Percentiles rank a stretch among this genome's conserved stretches.
Evolutionary conservation across 2,113 vertebrate genomes (phyloP).

Genomic region (Azemiops feae): DNA sequence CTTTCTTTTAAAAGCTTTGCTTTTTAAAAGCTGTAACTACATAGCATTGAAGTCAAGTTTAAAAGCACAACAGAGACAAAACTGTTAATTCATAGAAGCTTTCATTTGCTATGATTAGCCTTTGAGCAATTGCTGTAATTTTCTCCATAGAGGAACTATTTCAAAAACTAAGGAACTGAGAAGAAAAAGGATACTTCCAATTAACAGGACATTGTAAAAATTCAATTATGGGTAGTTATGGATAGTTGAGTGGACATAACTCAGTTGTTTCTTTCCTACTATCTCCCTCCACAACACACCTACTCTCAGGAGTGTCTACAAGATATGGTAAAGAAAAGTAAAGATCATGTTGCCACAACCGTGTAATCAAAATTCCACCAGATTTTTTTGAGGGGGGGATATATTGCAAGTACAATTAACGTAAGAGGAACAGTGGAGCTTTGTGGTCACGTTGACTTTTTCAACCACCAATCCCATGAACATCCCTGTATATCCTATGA

Average conservation of each 20-base stretch:
- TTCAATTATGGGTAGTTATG: neutral
- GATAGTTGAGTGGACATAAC: neutral
- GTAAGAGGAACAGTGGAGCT: neutral
- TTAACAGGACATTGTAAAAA: neutral
- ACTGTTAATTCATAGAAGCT: slow-evolving; percentile 2
- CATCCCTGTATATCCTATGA: neutral
- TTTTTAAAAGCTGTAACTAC: neutral
- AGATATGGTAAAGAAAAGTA: neutral
- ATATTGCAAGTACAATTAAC: neutral
- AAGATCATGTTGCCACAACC: neutral
- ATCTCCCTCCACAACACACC: neutral
- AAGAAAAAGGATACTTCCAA: neutral
- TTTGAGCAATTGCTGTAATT: neutral
- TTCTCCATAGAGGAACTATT: neutral
- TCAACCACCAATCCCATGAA: neutral
- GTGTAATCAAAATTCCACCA: neutral
- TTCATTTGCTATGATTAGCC: neutral
- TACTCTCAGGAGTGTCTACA: neutral
- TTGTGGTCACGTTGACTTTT: neutral
- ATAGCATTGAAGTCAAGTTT: slow-evolving; percentile 5
- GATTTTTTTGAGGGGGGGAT: neutral
- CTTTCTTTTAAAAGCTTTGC: neutral
- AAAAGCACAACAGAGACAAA: slow-evolving; percentile 29
- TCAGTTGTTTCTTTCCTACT: neutral
- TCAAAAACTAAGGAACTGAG: neutral